Evolutionary conservation across 2,888 invertebrate species (phyloP).

Genomic region (Apamea sordens): DNA sequence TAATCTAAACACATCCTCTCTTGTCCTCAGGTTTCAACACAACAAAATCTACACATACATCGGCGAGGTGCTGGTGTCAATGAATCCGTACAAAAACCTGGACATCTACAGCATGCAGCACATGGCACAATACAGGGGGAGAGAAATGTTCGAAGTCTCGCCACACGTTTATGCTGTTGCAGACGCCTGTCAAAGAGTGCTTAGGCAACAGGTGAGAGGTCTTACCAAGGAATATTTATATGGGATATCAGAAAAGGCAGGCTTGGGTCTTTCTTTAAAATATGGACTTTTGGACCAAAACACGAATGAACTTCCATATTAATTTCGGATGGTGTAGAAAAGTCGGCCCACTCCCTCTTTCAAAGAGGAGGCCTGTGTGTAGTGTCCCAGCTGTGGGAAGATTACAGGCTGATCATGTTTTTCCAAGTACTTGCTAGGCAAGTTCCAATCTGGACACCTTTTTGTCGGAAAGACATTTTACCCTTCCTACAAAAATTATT

Average conservation of each 20-base stretch:
- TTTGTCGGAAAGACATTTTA: background rate
- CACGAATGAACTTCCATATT: background rate
- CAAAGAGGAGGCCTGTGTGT: background rate
- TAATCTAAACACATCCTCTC: background rate
- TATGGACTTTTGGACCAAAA: background rate
- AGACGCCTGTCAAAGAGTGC: conserved; percentile 98
- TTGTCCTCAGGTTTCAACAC: conserved; percentile 94
- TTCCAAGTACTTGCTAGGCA: background rate
- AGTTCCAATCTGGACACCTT: background rate
- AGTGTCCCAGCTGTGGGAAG: background rate
- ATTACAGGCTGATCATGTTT: background rate
- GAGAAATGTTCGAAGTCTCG: conserved; percentile 98
- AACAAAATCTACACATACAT: conserved; percentile 99
- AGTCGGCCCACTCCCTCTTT: background rate
- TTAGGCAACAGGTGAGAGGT: conserved; percentile 94
- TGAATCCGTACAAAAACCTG: conserved; percentile 98
- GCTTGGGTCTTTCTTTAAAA: background rate
- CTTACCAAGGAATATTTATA: background rate
- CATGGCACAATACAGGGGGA: conserved; percentile 96
- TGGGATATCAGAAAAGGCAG: background rate
- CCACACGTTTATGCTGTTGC: conserved; percentile 99
- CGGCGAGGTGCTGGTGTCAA: conserved; percentile 99
- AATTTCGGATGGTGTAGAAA: background rate
- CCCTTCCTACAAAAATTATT: background rate
- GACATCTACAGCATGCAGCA: conserved; percentile 97